phyloP scores from a whole-genome alignment of 2,113 vertebrate species.

The Dasyprocta punctata region DNA sequence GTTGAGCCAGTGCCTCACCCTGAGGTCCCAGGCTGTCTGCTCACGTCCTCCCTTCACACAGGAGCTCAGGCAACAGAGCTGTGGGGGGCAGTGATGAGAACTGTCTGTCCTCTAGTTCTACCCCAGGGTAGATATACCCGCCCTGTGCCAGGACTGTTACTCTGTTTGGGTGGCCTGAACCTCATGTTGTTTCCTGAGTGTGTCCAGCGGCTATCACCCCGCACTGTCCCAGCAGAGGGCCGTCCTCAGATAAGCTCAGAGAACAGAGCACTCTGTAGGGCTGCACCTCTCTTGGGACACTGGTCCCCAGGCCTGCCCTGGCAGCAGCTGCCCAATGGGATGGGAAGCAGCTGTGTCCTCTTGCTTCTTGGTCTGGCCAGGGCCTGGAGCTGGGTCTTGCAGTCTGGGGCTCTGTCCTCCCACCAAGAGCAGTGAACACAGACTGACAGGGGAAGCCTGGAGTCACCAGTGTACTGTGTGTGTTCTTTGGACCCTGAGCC shows the following conservation, averaged over 20 bases:
- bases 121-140: not conserved
- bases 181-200: not conserved
- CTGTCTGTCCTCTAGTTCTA: fast-evolving
- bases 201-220: not conserved
- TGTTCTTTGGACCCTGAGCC: not conserved
- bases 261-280: not conserved
- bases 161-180: not conserved
- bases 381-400: not conserved
- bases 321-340: not conserved
- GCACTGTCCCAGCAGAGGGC: not conserved
- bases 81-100: not conserved
- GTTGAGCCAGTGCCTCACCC: not conserved
- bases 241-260: not conserved
- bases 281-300: not conserved
- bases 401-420: not conserved
- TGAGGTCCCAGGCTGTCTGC: not conserved
- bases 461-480: not conserved
- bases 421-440: too few species aligned
- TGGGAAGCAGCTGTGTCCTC: not conserved
- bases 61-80: not conserved
- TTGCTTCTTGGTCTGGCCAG: not conserved
- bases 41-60: not conserved
- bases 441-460: fast-evolving
- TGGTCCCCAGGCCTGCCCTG: not conserved
- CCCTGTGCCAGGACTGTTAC: not conserved